These are phyloP conservation scores for human DNA, from an alignment of 2,113 vertebrate genomes.

Conservation along the genomic window GRCh38 chr17:68592501-68593000, in stretches of 20 bases:
- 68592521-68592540: neutral
- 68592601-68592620: neutral
- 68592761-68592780: constrained; percentile 10
- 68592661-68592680: neutral
- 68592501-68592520: rapidly evolving
- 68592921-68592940: constrained; percentile 4
- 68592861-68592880: constrained; percentile 36
- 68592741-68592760: neutral
- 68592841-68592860: constrained; percentile 19
- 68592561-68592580: neutral
- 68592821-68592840: constrained; percentile 35
- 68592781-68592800: neutral
- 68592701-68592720: neutral
- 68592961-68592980: neutral
- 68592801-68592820: neutral
- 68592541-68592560: neutral
- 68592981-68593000: neutral
- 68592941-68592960: neutral
- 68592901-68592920: neutral
- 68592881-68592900: constrained; percentile 20
- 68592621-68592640: neutral
- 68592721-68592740: neutral
- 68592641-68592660: neutral
- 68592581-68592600: neutral
- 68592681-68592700: neutral